Conservation (phyloP, 2,888 invertebrate species). For the Leptinotarsa rubiginosa region DNA sequence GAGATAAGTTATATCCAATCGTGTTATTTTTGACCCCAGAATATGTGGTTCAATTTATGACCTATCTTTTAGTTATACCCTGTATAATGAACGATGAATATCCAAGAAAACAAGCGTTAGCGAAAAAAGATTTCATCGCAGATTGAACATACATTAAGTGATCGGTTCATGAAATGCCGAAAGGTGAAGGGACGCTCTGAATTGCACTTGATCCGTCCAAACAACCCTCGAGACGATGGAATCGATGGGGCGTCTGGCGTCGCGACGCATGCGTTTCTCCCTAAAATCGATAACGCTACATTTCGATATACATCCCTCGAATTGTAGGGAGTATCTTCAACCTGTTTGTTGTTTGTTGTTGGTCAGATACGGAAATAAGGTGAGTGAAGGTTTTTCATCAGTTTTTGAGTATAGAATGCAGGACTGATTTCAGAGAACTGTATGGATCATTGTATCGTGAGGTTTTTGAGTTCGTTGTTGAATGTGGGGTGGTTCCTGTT, state of each 20-base stretch:
- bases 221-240: slow-evolving; percentile 27
- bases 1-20: too few relatives aligned
- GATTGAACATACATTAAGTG: neutral
- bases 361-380: slow-evolving; percentile 41
- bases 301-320: slow-evolving; percentile 55
- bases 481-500: too few relatives aligned
- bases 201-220: slow-evolving; percentile 32
- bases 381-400: slow-evolving; percentile 38
- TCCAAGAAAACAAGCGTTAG: too few relatives aligned
- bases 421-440: too few relatives aligned
- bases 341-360: slow-evolving; percentile 50
- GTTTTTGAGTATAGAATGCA: neutral
- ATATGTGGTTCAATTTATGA: too few relatives aligned
- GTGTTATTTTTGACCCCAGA: too few relatives aligned
- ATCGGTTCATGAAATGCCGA: slow-evolving; percentile 11
- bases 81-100: too few relatives aligned
- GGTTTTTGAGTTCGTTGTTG: neutral
- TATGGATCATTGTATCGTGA: neutral
- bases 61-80: too few relatives aligned
- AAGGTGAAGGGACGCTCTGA: slow-evolving; percentile 15
- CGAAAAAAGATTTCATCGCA: neutral
- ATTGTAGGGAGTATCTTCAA: slow-evolving; percentile 50
- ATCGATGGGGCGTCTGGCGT: slow-evolving; percentile 56
- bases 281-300: slow-evolving; percentile 57
- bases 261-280: slow-evolving; percentile 58